Conservation (phyloP, 1,140 invertebrate species). For the Berghia stephanieae region DNA sequence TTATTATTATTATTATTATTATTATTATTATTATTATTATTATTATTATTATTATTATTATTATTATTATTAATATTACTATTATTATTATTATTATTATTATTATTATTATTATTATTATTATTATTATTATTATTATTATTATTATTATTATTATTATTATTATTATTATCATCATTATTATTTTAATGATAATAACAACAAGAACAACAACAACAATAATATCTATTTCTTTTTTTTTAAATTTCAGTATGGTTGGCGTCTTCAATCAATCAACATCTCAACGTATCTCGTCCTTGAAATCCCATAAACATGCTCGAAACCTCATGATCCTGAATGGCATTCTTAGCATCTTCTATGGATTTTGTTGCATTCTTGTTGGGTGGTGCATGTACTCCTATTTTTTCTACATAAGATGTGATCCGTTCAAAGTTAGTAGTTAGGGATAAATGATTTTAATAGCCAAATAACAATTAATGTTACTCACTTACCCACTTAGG, state of each 20-base stretch:
- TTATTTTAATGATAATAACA: not conserved
- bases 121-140: slow-evolving; percentile 10
- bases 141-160: slow-evolving; percentile 13
- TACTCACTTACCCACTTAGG: no score
- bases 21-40: slow-evolving; percentile 13
- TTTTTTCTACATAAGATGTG: not conserved
- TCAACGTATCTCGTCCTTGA: slow-evolving; percentile 40
- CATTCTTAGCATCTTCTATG: slow-evolving; percentile 18
- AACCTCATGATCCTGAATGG: slow-evolving; percentile 29
- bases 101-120: slow-evolving; percentile 10
- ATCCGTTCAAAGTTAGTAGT: slow-evolving; percentile 15
- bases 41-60: slow-evolving; percentile 10
- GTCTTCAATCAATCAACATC: slow-evolving; percentile 41
- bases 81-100: not conserved
- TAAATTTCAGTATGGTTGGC: slow-evolving; percentile 39
- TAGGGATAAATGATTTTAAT: not conserved
- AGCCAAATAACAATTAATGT: no score
- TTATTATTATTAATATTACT: slow-evolving; percentile 1
- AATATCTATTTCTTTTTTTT: not conserved
- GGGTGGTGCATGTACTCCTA: slow-evolving; percentile 22
- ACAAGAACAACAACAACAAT: not conserved
- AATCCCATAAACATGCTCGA: slow-evolving; percentile 29
- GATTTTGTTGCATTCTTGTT: not conserved
- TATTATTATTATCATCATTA: not conserved
- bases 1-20: not conserved